Percentiles rank a stretch among this genome's conserved stretches.
phyloP scores from a whole-genome alignment of 2,797 vertebrate species.

The Saxicola maurus region DNA sequence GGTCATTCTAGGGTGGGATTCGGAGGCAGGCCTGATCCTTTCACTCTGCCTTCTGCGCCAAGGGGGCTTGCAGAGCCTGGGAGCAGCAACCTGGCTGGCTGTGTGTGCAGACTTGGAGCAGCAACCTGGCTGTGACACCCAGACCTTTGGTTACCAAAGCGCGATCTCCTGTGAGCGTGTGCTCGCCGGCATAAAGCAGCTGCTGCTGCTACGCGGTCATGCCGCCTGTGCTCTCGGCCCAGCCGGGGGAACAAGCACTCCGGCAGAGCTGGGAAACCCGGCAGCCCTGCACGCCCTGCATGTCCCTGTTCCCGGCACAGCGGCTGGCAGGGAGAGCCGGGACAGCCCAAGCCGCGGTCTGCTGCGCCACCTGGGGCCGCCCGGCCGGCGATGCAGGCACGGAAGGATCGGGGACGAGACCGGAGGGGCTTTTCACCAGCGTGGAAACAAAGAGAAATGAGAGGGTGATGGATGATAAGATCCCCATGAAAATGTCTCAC shows the following conservation, averaged over 20 bases:
- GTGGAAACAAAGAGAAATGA: not conserved
- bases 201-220: not conserved
- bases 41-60: not conserved
- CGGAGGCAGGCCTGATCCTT: not conserved
- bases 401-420: fast-evolving
- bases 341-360: not conserved
- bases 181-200: not conserved
- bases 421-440: not conserved
- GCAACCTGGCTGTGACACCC: not conserved
- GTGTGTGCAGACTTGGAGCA: no score
- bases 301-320: fast-evolving
- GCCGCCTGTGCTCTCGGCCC: not conserved
- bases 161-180: not conserved
- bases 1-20: not conserved
- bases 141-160: not conserved
- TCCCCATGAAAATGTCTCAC: not conserved
- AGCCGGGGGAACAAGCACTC: not conserved
- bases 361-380: conserved; percentile 19
- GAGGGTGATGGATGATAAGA: not conserved
- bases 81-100: not conserved
- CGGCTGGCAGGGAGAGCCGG: fast-evolving
- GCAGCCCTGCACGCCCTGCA: no score
- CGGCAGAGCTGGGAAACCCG: not conserved
- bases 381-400: not conserved
- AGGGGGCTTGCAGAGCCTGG: not conserved